phyloP scores from a whole-genome alignment of 2,113 vertebrate genomes.

The Psophia crepitans region DNA sequence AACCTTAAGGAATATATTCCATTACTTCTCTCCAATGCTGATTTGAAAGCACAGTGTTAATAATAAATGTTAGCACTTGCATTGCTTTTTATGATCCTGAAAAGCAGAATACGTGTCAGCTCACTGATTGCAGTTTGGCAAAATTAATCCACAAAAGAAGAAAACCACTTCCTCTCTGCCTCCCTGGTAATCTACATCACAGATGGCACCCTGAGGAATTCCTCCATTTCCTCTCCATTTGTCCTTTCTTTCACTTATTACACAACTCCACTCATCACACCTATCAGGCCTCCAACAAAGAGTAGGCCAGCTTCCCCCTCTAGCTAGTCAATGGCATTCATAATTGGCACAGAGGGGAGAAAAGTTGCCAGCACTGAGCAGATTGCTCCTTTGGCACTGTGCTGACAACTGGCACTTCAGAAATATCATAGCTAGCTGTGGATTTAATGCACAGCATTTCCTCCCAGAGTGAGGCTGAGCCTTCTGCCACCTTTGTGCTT shows the following conservation, averaged over 20 bases:
- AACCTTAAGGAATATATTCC: not conserved
- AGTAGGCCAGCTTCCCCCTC: conserved; percentile 29
- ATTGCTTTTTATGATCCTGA: not conserved
- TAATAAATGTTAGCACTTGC: not conserved
- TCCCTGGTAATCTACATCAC: conserved; percentile 36
- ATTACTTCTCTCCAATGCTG: not conserved
- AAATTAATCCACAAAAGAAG: conserved; percentile 45
- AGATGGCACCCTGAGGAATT: conserved; percentile 60
- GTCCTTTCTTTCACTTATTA: conserved; percentile 44
- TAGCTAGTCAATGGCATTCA: conserved; percentile 41
- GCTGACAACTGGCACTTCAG: conserved; percentile 57
- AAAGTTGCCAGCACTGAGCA: conserved; percentile 54
- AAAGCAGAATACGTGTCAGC: conserved; percentile 8
- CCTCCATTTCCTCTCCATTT: conserved; percentile 51
- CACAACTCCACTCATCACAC: conserved; percentile 56
- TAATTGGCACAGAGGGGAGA: conserved; percentile 51
- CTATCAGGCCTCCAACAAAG: conserved; percentile 45
- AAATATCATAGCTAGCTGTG: conserved; percentile 41
- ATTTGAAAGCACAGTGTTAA: not conserved
- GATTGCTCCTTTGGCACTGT: conserved; percentile 64
- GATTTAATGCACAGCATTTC: conserved; percentile 39
- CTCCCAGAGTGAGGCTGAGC: not conserved
- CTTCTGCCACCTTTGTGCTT: conserved; percentile 41
- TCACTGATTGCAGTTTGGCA: conserved; percentile 19
- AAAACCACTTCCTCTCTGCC: conserved; percentile 27